phyloP scores from a whole-genome alignment of 2,888 invertebrate genomes.

The Cheilosia scutellata region DNA sequence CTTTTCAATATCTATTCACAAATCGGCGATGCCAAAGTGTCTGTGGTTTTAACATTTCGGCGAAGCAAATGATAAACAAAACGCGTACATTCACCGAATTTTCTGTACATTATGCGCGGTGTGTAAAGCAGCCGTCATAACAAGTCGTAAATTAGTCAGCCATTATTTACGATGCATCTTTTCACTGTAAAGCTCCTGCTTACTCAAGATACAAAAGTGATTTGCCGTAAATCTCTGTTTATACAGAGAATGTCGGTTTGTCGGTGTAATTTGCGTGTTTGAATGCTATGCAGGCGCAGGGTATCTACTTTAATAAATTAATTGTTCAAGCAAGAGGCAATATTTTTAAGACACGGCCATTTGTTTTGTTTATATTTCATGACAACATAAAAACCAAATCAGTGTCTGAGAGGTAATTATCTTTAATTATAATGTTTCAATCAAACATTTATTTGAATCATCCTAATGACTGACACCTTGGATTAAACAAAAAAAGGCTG shows the following conservation, averaged over 20 bases:
- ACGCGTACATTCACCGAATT: background rate
- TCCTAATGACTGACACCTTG: background rate
- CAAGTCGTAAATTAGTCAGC: background rate
- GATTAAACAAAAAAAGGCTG: background rate
- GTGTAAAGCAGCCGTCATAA: background rate
- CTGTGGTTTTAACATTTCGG: background rate
- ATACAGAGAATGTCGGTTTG: background rate
- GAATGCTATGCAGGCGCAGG: background rate
- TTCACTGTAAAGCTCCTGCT: background rate
- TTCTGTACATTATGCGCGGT: background rate
- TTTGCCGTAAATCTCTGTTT: background rate
- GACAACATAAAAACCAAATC: background rate
- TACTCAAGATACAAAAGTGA: background rate
- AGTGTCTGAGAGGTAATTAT: background rate
- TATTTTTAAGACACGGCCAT: background rate
- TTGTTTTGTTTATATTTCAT: background rate
- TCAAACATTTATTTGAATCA: background rate
- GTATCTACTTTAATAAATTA: background rate
- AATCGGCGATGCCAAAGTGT: background rate
- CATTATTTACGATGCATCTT: background rate
- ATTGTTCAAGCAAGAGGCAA: background rate
- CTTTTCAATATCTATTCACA: background rate
- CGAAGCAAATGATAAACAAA: background rate
- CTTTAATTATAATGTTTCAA: slow-evolving; percentile 3
- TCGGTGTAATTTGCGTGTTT: slow-evolving; percentile 1